Evolutionary conservation across 2,113 vertebrate genomes (phyloP).

Genomic region (Crotalus horridus): DNA sequence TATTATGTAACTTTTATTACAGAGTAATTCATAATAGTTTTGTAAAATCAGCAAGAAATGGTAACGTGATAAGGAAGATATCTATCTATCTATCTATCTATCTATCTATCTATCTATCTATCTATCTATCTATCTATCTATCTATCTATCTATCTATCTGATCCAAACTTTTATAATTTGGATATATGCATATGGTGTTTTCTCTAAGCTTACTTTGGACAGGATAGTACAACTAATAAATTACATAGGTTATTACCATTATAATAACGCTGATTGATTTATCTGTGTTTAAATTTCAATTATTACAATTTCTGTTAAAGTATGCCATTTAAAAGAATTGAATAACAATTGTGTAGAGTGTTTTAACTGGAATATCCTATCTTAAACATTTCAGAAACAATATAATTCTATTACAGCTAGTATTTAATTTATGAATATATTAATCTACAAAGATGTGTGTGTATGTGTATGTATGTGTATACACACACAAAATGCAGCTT

Average conservation of each 20-base stretch:
- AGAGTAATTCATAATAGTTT: not conserved
- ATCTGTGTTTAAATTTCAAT: not conserved
- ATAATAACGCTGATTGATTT: not conserved
- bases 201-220: not conserved
- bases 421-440: slow-evolving; percentile 68
- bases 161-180: not conserved
- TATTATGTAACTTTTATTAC: not conserved
- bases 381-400: slow-evolving; percentile 65
- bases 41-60: not conserved
- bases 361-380: slow-evolving; percentile 58
- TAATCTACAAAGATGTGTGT: slow-evolving; percentile 60
- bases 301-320: not conserved
- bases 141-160: not conserved
- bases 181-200: not conserved
- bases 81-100: not conserved
- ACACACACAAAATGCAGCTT: slow-evolving; percentile 42
- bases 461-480: not conserved
- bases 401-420: slow-evolving; percentile 64
- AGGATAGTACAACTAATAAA: not conserved
- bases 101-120: not conserved
- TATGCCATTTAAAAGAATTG: not conserved
- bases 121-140: no score
- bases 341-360: slow-evolving; percentile 37
- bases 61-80: not conserved
- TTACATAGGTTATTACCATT: not conserved